Evolutionary conservation across 1,140 invertebrate genomes (phyloP).

Genomic region (Tetragonula clypearis): DNA sequence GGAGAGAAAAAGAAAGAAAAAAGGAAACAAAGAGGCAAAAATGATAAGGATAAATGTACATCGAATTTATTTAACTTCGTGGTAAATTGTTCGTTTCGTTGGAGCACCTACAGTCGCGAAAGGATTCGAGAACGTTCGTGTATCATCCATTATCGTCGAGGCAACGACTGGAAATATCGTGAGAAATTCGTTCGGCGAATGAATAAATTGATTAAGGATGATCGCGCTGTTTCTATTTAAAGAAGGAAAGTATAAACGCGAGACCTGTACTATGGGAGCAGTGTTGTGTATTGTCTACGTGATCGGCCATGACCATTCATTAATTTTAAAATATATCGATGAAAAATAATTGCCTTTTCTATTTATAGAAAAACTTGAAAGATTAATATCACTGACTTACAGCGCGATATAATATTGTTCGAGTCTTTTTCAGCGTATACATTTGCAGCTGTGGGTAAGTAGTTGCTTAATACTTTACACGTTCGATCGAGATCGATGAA

Average conservation of each 20-base stretch:
- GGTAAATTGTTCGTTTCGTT: slow-evolving; percentile 22
- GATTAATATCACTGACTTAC: no score
- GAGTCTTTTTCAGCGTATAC: slow-evolving; percentile 1
- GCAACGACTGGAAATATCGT: not conserved
- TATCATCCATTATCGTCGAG: not conserved
- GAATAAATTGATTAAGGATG: not conserved
- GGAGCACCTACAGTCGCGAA: not conserved
- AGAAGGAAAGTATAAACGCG: slow-evolving; percentile 33
- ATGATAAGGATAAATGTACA: not conserved
- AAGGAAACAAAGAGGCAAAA: no score
- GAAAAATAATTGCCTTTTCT: slow-evolving; percentile 27
- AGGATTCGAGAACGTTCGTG: slow-evolving; percentile 15
- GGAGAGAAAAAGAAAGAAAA: not conserved
- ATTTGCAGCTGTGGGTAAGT: slow-evolving; percentile 9
- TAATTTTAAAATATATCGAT: slow-evolving; percentile 52
- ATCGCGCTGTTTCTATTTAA: not conserved
- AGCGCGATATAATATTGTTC: not conserved
- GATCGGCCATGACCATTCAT: slow-evolving; percentile 26
- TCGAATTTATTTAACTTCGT: slow-evolving; percentile 23
- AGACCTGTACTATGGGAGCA: slow-evolving; percentile 18
- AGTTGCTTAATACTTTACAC: not conserved
- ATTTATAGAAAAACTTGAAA: not conserved
- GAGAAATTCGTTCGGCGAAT: not conserved
- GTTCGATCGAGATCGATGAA: not conserved
- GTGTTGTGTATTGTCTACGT: slow-evolving; percentile 44